Evolutionary conservation across 53 echinoderm and acorn worm species (phyloP).

Genomic region (Glandiceps talaboti): DNA sequence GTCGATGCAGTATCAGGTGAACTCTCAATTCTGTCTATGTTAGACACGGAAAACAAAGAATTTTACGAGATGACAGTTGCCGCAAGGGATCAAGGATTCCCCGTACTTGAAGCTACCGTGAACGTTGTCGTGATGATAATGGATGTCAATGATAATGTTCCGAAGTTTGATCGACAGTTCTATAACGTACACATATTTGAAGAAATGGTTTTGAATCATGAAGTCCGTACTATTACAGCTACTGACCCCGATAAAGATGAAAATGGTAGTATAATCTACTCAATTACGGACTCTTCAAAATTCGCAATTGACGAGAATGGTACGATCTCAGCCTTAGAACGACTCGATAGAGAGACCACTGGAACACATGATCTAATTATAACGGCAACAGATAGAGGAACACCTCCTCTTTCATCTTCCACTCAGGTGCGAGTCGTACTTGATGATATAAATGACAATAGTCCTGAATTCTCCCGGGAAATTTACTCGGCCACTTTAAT

Average conservation of each 20-base stretch:
- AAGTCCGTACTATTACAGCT: slow-evolving; percentile 40
- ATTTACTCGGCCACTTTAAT: not conserved
- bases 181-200: slow-evolving; percentile 64
- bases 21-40: slow-evolving; percentile 25
- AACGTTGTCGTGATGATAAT: slow-evolving; percentile 42
- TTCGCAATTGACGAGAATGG: not conserved
- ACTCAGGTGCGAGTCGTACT: not conserved
- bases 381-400: not conserved
- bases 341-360: not conserved
- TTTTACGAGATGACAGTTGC: slow-evolving; percentile 40
- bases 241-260: slow-evolving; percentile 56
- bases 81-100: slow-evolving; percentile 42
- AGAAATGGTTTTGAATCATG: slow-evolving; percentile 18
- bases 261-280: slow-evolving; percentile 60
- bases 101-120: slow-evolving; percentile 31
- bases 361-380: not conserved
- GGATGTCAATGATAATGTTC: slow-evolving; percentile 76
- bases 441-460: not conserved
- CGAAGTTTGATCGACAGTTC: slow-evolving; percentile 31
- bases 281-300: slow-evolving; percentile 20
- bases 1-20: slow-evolving; percentile 44
- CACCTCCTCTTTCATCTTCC: not conserved
- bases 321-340: not conserved
- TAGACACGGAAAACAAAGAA: slow-evolving; percentile 51
- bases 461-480: not conserved